Base-by-base conservation (phyloP, 2,113 vertebrate species). In the Drymodes brunneopygia region DNA sequence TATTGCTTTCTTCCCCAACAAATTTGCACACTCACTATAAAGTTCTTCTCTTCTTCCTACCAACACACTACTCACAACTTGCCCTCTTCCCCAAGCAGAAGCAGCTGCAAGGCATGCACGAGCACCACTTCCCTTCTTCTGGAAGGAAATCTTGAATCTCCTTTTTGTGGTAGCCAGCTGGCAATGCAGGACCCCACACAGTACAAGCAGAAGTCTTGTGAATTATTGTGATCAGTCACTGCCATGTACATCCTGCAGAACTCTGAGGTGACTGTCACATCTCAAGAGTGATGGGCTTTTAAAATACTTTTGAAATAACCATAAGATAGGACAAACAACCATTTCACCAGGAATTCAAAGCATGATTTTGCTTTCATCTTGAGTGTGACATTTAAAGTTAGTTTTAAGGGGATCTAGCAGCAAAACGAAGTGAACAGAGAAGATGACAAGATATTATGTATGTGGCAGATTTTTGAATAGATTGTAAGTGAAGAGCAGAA, bases 401-500 rank as follows among this genome's bases (percentile, higher is more conserved):
- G 53, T 88, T 92, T 93, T 88, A 93, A 93, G 57, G 47, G 33
- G 36, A 92, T 66, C 60, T 95, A 91, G 86, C 82, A 94, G 86
- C 31, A 86, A 77, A 81, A 93, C 0, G 21, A 73, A 51, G 40
- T 13, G 31, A 92, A 86, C 35, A 83, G 82, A 78, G 56, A 89
- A 93, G 79, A 88, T 71, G 44, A 92, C 82, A 90, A 88, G 80
- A 27, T 74, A 93, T 36, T 93, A 80, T 64, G 18, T 73, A 95
- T 73, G 72, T 86, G 65, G 69, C 79, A 92, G 79, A 74, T 90
- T 88, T 91, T 36, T 84, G 4, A 96, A 84, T 84, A 94, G 75
- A 96, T 57, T 84, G 14, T 47, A 96, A 94, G 88, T 88, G 95
- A 97, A 92, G 84, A 95, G 85, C 91, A 95, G 91, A 95, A 96